A percentile compares a stretch with the other conserved stretches of the same genome.
Evolutionary conservation across 2,888 invertebrate species (phyloP).

Genomic region (Myopa tessellatipennis): DNA sequence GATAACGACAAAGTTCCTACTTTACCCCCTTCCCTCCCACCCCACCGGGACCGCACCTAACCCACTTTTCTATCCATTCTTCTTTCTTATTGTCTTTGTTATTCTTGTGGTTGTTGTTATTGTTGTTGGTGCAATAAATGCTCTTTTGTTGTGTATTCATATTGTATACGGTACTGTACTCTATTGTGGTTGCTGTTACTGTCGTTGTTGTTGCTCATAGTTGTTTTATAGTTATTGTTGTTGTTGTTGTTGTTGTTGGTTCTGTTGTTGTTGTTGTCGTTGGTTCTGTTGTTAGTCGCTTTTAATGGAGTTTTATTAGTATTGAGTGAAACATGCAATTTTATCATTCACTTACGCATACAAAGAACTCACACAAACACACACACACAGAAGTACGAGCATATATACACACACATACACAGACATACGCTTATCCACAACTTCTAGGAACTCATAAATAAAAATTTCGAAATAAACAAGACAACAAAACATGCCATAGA

Average conservation of each 20-base stretch:
- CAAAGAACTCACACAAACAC: not conserved
- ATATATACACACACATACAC: not conserved
- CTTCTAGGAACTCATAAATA: too few species aligned
- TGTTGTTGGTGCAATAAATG: slow-evolving; percentile 7
- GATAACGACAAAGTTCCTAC: not conserved
- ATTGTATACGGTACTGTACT: not conserved
- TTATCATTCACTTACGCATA: slow-evolving; percentile 30
- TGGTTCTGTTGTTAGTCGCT: slow-evolving; percentile 1
- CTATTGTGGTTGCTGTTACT: not conserved
- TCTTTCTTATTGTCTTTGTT: slow-evolving; percentile 8
- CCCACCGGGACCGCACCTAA: too few species aligned
- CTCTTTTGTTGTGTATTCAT: not conserved
- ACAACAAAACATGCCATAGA: too few species aligned
- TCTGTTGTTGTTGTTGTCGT: not conserved
- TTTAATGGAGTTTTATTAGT: slow-evolving; percentile 23
- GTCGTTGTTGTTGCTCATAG: not conserved
- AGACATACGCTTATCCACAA: not conserved
- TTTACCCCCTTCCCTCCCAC: not conserved
- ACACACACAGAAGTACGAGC: not conserved
- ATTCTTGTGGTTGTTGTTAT: slow-evolving; percentile 21
- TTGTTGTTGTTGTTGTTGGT: slow-evolving; percentile 23
- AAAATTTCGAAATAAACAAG: too few species aligned
- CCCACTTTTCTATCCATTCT: not conserved
- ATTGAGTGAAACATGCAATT: slow-evolving; percentile 35
- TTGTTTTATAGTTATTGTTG: not conserved